A percentile compares a stretch with the other conserved stretches of the same genome.
phyloP scores from a whole-genome alignment of 2,113 vertebrate species.

The Heterotis niloticus region DNA sequence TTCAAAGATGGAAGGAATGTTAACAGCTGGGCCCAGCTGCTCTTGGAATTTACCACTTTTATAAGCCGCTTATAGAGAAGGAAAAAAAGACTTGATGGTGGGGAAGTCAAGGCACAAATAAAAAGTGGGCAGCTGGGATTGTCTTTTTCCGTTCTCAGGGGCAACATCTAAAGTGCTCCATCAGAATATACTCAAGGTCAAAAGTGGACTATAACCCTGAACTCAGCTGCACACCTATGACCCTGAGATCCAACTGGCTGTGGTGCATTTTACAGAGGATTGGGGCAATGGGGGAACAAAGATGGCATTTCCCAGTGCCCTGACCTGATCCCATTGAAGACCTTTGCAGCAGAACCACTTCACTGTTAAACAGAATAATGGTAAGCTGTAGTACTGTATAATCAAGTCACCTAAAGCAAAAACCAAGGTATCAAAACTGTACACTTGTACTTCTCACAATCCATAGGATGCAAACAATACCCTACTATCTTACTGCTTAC shows the following conservation, averaged over 20 bases:
- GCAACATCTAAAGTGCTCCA: slow-evolving; percentile 19
- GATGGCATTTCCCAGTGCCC: background rate
- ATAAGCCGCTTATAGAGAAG: slow-evolving; percentile 50
- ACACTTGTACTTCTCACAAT: background rate
- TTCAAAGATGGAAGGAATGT: slow-evolving; percentile 50
- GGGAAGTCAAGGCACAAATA: too few relatives aligned
- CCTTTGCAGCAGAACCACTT: background rate
- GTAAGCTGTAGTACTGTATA: background rate
- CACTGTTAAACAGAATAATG: too few relatives aligned
- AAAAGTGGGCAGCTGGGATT: too few relatives aligned
- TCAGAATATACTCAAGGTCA: slow-evolving; percentile 30
- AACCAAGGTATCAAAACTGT: too few relatives aligned
- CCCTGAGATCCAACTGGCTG: background rate
- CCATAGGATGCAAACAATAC: background rate
- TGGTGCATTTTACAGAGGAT: background rate
- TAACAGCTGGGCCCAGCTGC: slow-evolving; percentile 67
- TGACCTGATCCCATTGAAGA: background rate
- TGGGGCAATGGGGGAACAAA: background rate
- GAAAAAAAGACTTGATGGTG: background rate
- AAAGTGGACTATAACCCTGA: background rate
- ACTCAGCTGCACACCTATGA: background rate
- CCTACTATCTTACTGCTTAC: background rate
- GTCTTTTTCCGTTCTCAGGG: too few relatives aligned
- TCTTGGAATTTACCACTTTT: slow-evolving; percentile 64
- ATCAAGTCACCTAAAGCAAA: background rate